phyloP scores from a whole-genome alignment of 1,140 invertebrate species.

The Nephotettix cincticeps region DNA sequence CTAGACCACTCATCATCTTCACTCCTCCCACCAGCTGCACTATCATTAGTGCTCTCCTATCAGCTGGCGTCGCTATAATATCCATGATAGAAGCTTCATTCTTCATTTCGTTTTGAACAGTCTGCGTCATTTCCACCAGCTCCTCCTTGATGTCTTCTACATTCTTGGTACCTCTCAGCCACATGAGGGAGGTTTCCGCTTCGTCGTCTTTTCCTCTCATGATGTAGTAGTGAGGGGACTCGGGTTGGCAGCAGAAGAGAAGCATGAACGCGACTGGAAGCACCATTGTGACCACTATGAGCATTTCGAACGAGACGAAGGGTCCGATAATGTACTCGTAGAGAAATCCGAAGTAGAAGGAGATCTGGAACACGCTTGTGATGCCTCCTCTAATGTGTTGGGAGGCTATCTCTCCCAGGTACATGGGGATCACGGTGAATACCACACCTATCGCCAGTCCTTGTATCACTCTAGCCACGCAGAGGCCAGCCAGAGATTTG shows the following conservation, averaged over 20 bases:
- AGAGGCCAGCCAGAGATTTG: slow-evolving; percentile 47
- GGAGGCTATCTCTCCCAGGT: slow-evolving; percentile 76
- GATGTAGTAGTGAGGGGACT: slow-evolving; percentile 74
- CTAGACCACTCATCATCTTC: slow-evolving; percentile 35
- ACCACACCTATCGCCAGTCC: slow-evolving; percentile 66
- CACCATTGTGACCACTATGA: slow-evolving; percentile 62
- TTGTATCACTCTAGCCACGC: slow-evolving; percentile 31
- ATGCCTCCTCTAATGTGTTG: slow-evolving; percentile 33
- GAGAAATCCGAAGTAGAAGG: slow-evolving; percentile 72
- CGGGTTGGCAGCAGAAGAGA: slow-evolving; percentile 73
- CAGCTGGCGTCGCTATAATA: slow-evolving; percentile 29
- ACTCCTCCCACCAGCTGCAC: slow-evolving; percentile 34
- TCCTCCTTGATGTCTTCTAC: slow-evolving; percentile 31
- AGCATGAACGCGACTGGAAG: slow-evolving; percentile 61
- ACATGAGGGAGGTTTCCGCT: slow-evolving; percentile 62
- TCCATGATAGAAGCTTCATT: slow-evolving; percentile 30
- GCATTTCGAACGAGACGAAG: slow-evolving; percentile 62
- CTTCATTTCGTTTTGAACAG: slow-evolving; percentile 23
- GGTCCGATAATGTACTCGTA: slow-evolving; percentile 75
- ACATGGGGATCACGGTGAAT: slow-evolving; percentile 76
- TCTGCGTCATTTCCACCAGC: slow-evolving; percentile 29
- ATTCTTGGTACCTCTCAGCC: slow-evolving; percentile 55
- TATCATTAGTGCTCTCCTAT: slow-evolving; percentile 36
- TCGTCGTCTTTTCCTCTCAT: slow-evolving; percentile 58
- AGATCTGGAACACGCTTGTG: slow-evolving; percentile 78